These are phyloP conservation scores for Monodelphis domestica DNA, from an alignment of 2,797 vertebrate genomes.

Conservation along the genomic window DNA sequence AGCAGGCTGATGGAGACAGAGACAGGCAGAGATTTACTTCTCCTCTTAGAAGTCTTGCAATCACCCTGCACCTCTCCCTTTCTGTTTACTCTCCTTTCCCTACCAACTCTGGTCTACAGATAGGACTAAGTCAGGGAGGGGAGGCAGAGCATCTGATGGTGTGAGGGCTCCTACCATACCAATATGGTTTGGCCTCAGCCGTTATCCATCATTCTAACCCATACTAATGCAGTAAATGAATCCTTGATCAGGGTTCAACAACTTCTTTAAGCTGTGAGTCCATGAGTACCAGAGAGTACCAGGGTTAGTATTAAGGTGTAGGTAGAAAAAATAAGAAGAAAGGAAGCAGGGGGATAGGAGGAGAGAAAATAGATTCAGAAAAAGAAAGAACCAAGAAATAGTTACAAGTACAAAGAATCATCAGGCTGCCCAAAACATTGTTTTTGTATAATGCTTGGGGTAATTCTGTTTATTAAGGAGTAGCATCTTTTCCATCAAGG, in stretches of 20 bases:
- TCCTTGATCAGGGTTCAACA: not conserved
- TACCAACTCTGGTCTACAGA: not conserved
- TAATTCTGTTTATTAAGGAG: no score
- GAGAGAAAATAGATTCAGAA: not conserved
- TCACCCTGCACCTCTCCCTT: no score
- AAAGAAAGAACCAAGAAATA: not conserved
- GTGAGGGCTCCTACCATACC: not conserved
- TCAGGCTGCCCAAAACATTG: not conserved
- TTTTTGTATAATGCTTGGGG: not conserved
- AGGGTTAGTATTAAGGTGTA: not conserved
- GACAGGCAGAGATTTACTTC: not conserved
- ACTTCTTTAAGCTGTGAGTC: not conserved
- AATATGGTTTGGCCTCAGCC: not conserved
- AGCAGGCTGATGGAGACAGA: not conserved
- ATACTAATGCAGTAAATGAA: not conserved
- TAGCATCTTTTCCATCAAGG: not conserved
- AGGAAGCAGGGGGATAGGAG: not conserved
- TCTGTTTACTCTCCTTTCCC: not conserved
- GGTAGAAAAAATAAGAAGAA: not conserved
- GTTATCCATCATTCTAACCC: not conserved
- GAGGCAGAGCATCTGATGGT: not conserved
- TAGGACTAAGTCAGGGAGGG: not conserved
- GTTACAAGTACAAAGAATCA: not conserved
- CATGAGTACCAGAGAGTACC: not conserved
- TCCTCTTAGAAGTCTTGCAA: not conserved